These are phyloP conservation scores for Pocillopora damicornis DNA, from an alignment of 64 coral and sea anemone species.

Conservation along the genomic window DNA sequence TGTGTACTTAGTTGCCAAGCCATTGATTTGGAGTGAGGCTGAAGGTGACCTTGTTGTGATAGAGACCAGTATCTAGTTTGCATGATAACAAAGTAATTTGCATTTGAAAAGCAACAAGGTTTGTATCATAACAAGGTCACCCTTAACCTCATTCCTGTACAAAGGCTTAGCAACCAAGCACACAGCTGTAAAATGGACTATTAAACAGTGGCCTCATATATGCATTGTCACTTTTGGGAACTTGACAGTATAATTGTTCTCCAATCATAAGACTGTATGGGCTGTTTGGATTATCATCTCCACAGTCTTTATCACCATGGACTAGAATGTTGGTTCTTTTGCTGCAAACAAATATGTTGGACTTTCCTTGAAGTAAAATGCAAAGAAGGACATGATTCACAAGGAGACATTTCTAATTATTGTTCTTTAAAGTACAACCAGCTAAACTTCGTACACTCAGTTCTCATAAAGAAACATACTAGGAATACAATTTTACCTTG, in stretches of 20 bases:
- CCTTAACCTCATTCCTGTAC: too few species aligned
- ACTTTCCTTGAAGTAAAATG: conserved; percentile 12
- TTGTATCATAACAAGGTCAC: too few species aligned
- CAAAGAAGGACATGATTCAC: neutral
- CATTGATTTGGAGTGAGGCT: too few species aligned
- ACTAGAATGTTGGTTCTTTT: neutral
- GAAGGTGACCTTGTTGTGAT: too few species aligned
- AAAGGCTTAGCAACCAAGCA: too few species aligned
- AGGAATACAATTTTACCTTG: too few species aligned
- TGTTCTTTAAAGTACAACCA: neutral
- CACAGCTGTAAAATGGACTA: too few species aligned
- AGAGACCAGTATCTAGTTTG: too few species aligned
- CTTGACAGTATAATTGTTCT: neutral
- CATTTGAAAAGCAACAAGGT: too few species aligned
- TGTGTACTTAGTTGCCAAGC: too few species aligned
- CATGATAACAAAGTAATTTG: too few species aligned
- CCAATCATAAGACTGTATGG: neutral
- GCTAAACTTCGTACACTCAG: neutral
- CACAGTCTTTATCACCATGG: neutral
- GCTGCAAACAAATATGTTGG: neutral
- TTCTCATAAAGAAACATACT: too few species aligned
- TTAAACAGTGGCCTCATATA: neutral
- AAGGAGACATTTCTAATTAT: neutral
- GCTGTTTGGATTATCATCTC: neutral
- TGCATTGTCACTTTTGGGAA: neutral